Percentiles rank a stretch among this genome's conserved stretches.
These are phyloP conservation scores for Neuroterus valhalla DNA, from an alignment of 1,140 invertebrate genomes.

Conservation along the genomic window DNA sequence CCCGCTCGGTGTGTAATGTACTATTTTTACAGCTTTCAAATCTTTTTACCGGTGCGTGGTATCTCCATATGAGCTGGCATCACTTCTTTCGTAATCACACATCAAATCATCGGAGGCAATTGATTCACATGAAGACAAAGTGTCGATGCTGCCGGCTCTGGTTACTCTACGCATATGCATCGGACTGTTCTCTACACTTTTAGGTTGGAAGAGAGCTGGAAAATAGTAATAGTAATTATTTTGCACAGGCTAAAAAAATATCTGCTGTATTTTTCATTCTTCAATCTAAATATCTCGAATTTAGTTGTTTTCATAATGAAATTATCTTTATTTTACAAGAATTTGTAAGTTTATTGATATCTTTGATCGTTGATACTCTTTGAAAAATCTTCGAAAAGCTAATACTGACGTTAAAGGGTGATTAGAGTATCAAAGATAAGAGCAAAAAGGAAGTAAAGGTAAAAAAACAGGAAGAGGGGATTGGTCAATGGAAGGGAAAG, in stretches of 20 bases:
- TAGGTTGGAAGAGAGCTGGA: conserved; percentile 50
- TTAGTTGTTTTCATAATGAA: conserved; percentile 33
- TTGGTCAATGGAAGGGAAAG: too few species aligned
- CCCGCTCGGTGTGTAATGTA: too few species aligned
- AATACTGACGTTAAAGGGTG: too few species aligned
- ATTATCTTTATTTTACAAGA: conserved; percentile 28
- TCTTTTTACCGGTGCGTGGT: conserved; percentile 79
- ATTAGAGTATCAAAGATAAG: too few species aligned
- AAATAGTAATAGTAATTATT: conserved; percentile 30
- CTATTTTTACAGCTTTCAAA: background rate
- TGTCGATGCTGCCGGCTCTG: conserved; percentile 82
- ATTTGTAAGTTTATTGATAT: conserved; percentile 36
- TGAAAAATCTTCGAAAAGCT: background rate
- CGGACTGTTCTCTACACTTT: conserved; percentile 68
- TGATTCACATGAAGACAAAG: conserved; percentile 85
- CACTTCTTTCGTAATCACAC: conserved; percentile 86
- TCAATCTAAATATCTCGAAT: conserved; percentile 32
- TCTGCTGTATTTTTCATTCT: conserved; percentile 31
- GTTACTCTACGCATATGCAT: conserved; percentile 71
- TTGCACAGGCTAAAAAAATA: conserved; percentile 37
- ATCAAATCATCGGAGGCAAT: conserved; percentile 89
- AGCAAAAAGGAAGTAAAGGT: too few species aligned
- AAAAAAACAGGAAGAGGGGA: too few species aligned
- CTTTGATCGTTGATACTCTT: background rate
- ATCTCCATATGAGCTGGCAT: conserved; percentile 81